Conservation (phyloP, 2,888 invertebrate species). For the Apotomis turbidana region DNA sequence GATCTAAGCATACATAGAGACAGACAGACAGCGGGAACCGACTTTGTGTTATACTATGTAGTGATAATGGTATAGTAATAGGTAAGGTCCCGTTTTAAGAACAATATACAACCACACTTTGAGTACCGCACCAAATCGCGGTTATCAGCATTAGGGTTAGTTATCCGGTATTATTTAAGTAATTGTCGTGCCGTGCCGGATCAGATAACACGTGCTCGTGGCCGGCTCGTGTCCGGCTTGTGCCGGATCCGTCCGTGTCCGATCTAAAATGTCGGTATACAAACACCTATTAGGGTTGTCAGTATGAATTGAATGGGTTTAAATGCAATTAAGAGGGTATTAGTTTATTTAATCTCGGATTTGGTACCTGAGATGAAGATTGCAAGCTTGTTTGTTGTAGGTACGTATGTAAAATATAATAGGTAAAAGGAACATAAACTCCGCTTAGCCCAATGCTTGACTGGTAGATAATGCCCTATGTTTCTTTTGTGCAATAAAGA, state of each 20-base stretch:
- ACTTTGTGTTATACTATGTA: too few relatives aligned
- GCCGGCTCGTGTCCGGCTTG: slow-evolving; percentile 52
- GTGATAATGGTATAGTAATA: too few relatives aligned
- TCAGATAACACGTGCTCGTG: slow-evolving; percentile 57
- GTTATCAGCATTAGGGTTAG: slow-evolving; percentile 52
- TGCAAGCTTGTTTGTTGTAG: too few relatives aligned
- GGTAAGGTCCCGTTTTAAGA: too few relatives aligned
- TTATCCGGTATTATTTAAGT: slow-evolving; percentile 66
- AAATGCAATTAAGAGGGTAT: slow-evolving; percentile 19
- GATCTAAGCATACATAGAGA: too few relatives aligned
- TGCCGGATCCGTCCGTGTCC: slow-evolving; percentile 47
- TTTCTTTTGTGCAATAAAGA: too few relatives aligned
- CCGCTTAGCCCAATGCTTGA: too few relatives aligned
- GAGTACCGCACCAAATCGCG: slow-evolving; percentile 52
- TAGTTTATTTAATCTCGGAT: not conserved
- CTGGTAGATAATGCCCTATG: too few relatives aligned
- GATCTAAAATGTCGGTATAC: slow-evolving; percentile 25
- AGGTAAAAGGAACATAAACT: too few relatives aligned
- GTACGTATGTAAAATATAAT: too few relatives aligned
- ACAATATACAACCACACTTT: slow-evolving; percentile 45
- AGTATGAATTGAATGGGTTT: slow-evolving; percentile 10
- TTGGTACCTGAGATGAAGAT: too few relatives aligned
- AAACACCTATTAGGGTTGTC: slow-evolving; percentile 20
- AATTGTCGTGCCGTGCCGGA: slow-evolving; percentile 58
- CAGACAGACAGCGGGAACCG: too few relatives aligned